Evolutionary conservation across 2,888 invertebrate genomes (phyloP).

Genomic region (Caenorhabditis afra): DNA sequence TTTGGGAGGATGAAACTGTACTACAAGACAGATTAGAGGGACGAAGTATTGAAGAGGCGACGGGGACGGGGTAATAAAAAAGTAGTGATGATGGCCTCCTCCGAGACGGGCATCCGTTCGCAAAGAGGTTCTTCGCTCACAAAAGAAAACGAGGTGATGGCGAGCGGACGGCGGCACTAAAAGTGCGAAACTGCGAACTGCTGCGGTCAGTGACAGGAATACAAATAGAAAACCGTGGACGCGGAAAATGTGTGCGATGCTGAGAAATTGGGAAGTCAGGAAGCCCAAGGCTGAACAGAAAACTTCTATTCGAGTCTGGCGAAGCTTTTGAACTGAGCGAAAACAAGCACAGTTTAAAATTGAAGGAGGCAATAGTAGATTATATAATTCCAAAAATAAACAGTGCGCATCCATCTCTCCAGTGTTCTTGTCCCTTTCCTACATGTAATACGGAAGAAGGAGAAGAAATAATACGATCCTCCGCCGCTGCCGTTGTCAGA

Average conservation of each 20-base stretch:
- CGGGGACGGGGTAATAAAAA: conserved; percentile 35
- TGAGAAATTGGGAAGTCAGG: background rate
- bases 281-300: background rate
- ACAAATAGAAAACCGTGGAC: conserved; percentile 25
- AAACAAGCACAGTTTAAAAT: conserved; percentile 35
- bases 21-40: conserved; percentile 20
- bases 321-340: conserved; percentile 13
- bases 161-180: conserved; percentile 24
- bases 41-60: background rate
- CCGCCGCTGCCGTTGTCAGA: conserved; percentile 44
- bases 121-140: conserved; percentile 29
- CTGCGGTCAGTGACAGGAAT: conserved; percentile 23
- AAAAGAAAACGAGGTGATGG: conserved; percentile 45
- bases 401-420: conserved; percentile 40
- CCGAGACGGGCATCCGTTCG: background rate
- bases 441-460: conserved; percentile 46
- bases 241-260: conserved; percentile 15
- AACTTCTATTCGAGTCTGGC: background rate
- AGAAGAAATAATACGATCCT: conserved; percentile 50
- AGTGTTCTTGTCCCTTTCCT: conserved; percentile 14
- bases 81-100: conserved; percentile 5
- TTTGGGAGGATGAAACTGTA: background rate
- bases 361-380: conserved; percentile 18
- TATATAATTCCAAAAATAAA: conserved; percentile 58
- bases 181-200: conserved; percentile 48